phyloP scores from a whole-genome alignment of 1,140 invertebrate genomes.

The Micrasema minimum region DNA sequence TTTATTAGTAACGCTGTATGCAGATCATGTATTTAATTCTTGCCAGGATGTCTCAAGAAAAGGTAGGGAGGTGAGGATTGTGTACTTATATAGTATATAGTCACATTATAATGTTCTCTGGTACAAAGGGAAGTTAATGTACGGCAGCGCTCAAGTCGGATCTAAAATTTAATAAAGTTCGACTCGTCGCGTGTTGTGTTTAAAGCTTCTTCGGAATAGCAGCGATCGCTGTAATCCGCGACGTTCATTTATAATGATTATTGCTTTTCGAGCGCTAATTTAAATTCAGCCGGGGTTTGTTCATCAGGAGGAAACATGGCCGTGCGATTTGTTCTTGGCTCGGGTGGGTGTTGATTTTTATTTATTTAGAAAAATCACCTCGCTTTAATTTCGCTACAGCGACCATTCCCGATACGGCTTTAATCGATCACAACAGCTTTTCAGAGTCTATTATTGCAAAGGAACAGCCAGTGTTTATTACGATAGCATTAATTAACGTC shows the following conservation, averaged over 20 bases:
- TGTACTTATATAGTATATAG: too few relatives aligned
- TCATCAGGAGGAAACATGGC: constrained; percentile 41
- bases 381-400: constrained; percentile 39
- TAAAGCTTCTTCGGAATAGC: constrained; percentile 28
- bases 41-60: background rate
- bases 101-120: background rate
- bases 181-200: constrained; percentile 41
- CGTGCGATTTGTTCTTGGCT: constrained; percentile 30
- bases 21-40: constrained; percentile 5
- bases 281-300: constrained; percentile 46
- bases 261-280: constrained; percentile 47
- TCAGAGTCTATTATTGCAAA: constrained; percentile 7
- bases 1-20: background rate
- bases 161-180: constrained; percentile 48
- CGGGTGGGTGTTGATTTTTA: constrained; percentile 42
- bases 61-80: background rate
- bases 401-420: constrained; percentile 1
- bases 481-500: constrained; percentile 36
- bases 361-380: constrained; percentile 48
- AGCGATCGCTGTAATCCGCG: constrained; percentile 48
- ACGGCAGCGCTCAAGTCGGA: constrained; percentile 23
- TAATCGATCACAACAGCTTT: constrained; percentile 36
- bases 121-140: constrained; percentile 8
- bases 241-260: constrained; percentile 53
- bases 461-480: constrained; percentile 31